These are phyloP conservation scores for Nebria salina DNA, from an alignment of 2,888 invertebrate species.

Conservation along the genomic window DNA sequence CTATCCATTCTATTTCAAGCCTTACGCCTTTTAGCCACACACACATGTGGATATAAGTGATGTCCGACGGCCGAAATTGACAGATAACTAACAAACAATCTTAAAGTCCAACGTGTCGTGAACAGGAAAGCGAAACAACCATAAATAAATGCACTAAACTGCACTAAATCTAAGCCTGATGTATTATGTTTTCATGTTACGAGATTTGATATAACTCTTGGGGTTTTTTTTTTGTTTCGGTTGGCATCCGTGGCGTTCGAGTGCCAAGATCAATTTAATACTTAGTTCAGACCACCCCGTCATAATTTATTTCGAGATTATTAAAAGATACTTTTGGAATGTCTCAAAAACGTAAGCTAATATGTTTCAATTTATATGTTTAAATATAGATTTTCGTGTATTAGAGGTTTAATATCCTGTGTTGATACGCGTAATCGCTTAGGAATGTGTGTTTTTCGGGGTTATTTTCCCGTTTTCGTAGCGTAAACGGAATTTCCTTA, in stretches of 20 bases:
- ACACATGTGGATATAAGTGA: background rate
- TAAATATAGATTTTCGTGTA: too few species aligned
- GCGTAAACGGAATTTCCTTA: too few species aligned
- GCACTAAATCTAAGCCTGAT: background rate
- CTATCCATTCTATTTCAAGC: background rate
- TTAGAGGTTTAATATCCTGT: too few species aligned
- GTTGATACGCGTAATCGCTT: too few species aligned
- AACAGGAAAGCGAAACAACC: background rate
- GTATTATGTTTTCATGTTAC: background rate
- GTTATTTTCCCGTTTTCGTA: too few species aligned
- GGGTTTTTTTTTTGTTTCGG: background rate
- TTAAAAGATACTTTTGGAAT: too few species aligned
- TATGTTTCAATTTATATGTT: too few species aligned
- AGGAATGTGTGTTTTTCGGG: too few species aligned
- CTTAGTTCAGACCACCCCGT: background rate
- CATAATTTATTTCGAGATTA: too few species aligned
- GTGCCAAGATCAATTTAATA: background rate
- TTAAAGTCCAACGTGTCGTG: background rate
- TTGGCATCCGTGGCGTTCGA: background rate
- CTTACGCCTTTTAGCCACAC: background rate
- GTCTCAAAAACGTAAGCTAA: too few species aligned
- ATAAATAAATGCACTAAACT: background rate
- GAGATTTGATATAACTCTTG: background rate
- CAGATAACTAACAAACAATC: background rate
- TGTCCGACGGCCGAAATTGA: background rate